Evolutionary conservation across 2,113 vertebrate species (phyloP).

Genomic region (Odontesthes bonariensis): DNA sequence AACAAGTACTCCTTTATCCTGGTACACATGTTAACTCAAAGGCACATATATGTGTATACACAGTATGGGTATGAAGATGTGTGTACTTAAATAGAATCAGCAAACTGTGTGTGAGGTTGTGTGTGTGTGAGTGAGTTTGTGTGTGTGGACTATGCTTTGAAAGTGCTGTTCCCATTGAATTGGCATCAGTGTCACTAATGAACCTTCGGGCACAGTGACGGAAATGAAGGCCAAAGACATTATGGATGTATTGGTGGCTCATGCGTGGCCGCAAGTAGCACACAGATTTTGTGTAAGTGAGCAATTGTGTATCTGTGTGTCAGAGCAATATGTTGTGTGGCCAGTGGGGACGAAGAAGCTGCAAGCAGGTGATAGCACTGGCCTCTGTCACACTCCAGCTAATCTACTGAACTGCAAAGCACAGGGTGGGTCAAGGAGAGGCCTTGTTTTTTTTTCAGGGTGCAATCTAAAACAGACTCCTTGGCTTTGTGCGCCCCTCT

Average conservation of each 20-base stretch:
- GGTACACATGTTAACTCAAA: constrained; percentile 47
- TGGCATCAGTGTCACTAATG: constrained; percentile 75
- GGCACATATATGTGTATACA: constrained; percentile 20
- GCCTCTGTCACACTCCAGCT: constrained; percentile 68
- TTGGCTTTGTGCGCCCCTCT: constrained; percentile 26
- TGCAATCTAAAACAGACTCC: constrained; percentile 54
- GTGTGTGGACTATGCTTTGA: constrained; percentile 12
- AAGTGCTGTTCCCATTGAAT: constrained; percentile 67
- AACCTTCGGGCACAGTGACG: constrained; percentile 66
- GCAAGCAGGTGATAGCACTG: constrained; percentile 64
- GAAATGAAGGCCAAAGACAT: constrained; percentile 39
- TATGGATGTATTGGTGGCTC: constrained; percentile 39
- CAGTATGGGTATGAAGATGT: constrained; percentile 4
- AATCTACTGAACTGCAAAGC: constrained; percentile 76
- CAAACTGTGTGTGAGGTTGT: constrained; percentile 22
- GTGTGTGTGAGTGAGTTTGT: constrained; percentile 4
- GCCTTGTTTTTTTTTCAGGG: constrained; percentile 53
- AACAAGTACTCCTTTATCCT: constrained; percentile 48
- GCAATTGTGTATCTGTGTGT: constrained; percentile 26
- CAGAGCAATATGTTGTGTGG: constrained; percentile 58
- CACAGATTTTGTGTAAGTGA: constrained; percentile 28
- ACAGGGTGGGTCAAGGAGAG: constrained; percentile 74
- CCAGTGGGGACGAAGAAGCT: constrained; percentile 63
- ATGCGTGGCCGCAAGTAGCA: constrained; percentile 10
- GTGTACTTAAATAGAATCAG: constrained; percentile 24